These are phyloP conservation scores for Andrena cerasifolii DNA, from an alignment of 1,140 invertebrate genomes.

Conservation along the genomic window DNA sequence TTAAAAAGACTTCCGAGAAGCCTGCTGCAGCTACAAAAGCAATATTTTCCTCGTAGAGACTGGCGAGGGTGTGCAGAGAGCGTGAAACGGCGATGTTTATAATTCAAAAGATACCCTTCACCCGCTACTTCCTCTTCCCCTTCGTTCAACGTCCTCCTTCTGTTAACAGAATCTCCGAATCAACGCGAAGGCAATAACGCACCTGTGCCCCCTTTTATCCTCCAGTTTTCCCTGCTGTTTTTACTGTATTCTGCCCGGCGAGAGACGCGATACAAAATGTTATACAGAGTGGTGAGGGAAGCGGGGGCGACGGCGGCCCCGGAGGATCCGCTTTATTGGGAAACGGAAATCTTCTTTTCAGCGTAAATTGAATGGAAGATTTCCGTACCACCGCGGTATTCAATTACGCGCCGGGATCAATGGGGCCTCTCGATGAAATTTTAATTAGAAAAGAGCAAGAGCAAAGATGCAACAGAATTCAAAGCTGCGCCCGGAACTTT, in stretches of 20 bases:
- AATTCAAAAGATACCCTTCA: neutral
- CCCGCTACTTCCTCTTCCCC: neutral
- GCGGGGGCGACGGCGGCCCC: neutral
- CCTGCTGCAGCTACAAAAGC: neutral
- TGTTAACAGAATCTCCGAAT: neutral
- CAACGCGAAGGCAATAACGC: neutral
- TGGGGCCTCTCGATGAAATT: constrained; percentile 38
- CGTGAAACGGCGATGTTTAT: neutral
- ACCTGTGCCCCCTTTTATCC: too few species aligned
- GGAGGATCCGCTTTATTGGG: constrained; percentile 8
- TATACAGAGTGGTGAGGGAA: neutral
- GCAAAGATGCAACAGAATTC: constrained; percentile 31
- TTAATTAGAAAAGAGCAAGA: constrained; percentile 42
- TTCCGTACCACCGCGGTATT: constrained; percentile 1
- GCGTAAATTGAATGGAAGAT: constrained; percentile 39
- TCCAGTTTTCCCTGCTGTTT: neutral
- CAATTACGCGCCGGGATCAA: constrained; percentile 20
- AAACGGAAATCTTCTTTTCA: constrained; percentile 47
- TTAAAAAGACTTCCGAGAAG: neutral
- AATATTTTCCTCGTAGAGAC: neutral
- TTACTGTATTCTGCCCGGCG: neutral
- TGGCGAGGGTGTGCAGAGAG: neutral
- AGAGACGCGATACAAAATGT: constrained; percentile 40
- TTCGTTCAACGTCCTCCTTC: neutral
- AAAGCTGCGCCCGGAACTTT: neutral